Base-by-base conservation (phyloP, 2,113 vertebrate genomes). In the Sebastes schlegelii region DNA sequence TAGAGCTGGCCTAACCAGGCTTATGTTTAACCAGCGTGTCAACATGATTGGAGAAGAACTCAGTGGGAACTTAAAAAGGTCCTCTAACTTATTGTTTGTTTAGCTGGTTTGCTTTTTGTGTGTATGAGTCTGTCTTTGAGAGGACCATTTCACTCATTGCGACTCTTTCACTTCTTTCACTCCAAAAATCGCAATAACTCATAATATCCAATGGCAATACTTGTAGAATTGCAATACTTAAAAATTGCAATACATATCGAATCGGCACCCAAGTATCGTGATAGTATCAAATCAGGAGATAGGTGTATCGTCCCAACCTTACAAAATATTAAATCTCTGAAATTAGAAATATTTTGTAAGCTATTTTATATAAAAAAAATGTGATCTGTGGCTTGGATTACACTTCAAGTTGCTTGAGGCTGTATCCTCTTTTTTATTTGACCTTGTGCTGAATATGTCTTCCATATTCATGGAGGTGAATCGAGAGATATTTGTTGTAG, bases 1-100 rank as follows among this genome's bases (percentile, higher is more conserved):
- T 43, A 13, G 26, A 54, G 80, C 23, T 46, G 7, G 48, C 55
- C 5, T 34, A 49, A 74, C 58, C 43, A 21, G 65, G 69, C 34
- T 46, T 11, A 71, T 80, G 77, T 77, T 78, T 69, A 84, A 75
- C 63, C 82, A 70, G 51, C 0, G 7, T 58, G 69, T 81, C 78
- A 70, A 49, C 58, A 55, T 21, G 34, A 42, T 66, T 71, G 68
- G 63, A 49, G 77, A 51, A 69, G 11, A 21, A 45, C 21, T 72
- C 17, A 68, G 17, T 46, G 40, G 10, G 43, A 49, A 13, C 23
- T 73, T 77, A n/a, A 46, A 52, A 55, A 45, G n/a, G 57, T 16
- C 40, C 12, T 74, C 1, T 45, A 52, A 55, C 21, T 52, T 13
- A 34, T 10, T 71, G 62, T 26, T 58, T 61, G 26, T 52, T 69